These are phyloP conservation scores for Tragelaphus strepsiceros DNA, from an alignment of 2,113 vertebrate species.

Conservation along the genomic window DNA sequence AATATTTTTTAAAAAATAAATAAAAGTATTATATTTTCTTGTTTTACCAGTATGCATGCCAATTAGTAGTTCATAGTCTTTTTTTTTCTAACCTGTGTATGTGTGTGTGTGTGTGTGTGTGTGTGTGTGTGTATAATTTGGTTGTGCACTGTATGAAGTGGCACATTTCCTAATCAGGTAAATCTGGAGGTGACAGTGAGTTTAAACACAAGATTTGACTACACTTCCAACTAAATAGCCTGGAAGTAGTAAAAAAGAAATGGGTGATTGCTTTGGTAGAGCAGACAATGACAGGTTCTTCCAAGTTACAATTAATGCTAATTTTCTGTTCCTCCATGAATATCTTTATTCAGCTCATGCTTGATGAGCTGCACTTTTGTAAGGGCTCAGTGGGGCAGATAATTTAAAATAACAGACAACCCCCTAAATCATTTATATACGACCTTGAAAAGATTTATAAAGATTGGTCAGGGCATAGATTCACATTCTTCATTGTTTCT, in stretches of 20 bases:
- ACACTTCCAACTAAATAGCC: not conserved
- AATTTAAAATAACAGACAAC: conserved; percentile 41
- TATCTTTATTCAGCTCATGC: not conserved
- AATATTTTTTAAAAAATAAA: not conserved
- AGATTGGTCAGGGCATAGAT: not conserved
- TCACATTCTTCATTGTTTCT: not conserved
- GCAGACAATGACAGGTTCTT: not conserved
- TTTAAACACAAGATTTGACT: not conserved
- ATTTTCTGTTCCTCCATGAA: conserved; percentile 8
- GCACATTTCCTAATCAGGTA: not conserved
- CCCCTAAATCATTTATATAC: not conserved
- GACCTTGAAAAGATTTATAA: conserved; percentile 12
- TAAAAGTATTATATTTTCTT: not conserved
- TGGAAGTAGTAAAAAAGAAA: not conserved
- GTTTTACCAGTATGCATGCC: not conserved
- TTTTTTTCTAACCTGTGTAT: not conserved
- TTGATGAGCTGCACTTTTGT: not conserved
- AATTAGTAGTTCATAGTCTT: not conserved
- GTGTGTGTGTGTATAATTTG: not conserved
- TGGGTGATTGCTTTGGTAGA: not conserved
- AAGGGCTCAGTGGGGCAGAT: conserved; percentile 7
- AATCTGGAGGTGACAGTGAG: not conserved
- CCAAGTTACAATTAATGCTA: not conserved
- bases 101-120: not conserved
- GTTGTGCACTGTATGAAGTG: not conserved